phyloP scores from a whole-genome alignment of 2,113 vertebrate genomes.

The Salminus brasiliensis region DNA sequence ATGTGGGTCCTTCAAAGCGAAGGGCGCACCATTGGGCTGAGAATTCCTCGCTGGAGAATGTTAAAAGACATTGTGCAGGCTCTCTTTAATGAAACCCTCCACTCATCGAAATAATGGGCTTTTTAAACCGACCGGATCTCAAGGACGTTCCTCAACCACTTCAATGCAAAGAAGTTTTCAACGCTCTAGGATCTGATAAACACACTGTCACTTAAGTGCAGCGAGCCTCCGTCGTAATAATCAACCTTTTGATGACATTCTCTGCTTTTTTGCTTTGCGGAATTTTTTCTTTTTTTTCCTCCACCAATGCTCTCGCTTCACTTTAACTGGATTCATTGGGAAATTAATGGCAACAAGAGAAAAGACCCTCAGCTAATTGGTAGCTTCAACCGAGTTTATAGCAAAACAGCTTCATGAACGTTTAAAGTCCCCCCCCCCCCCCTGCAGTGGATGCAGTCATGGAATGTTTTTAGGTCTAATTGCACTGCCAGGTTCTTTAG shows the following conservation, averaged over 20 bases:
- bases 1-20: constrained; percentile 2
- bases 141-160: constrained; percentile 47
- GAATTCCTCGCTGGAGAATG: constrained; percentile 39
- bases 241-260: neutral
- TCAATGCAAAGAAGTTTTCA: constrained; percentile 41
- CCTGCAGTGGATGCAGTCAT: neutral
- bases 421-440: neutral
- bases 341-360: neutral
- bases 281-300: too few species aligned
- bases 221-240: constrained; percentile 10
- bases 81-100: constrained; percentile 44
- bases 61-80: constrained; percentile 39
- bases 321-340: neutral
- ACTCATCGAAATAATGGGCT: constrained; percentile 46
- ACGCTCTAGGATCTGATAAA: constrained; percentile 28
- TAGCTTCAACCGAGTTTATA: too few species aligned
- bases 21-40: neutral
- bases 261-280: neutral
- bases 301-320: neutral
- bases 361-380: neutral
- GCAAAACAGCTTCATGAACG: neutral
- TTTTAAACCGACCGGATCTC: constrained; percentile 45
- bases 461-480: constrained; percentile 19
- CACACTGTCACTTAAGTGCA: constrained; percentile 8
- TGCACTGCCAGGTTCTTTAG: constrained; percentile 29